Evolutionary conservation across 2,797 vertebrate species (phyloP), one percentile per base, ranked within the genome.

Genomic region (Danio jaintianensis): DNA sequence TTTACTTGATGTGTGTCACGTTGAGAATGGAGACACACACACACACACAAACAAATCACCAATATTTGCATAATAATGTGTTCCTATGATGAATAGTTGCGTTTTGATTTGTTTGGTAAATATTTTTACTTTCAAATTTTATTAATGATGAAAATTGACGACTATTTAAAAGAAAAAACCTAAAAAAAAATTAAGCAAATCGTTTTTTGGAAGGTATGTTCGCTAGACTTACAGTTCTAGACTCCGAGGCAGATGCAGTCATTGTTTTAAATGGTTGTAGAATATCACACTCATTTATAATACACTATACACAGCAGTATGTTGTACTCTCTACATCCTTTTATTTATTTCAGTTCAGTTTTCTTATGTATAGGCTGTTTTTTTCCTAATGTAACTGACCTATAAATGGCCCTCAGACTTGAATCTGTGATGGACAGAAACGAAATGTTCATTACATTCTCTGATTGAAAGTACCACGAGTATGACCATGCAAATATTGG

Each of bases 251-350:
- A 89, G 88, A 90, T 92, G 89, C 94, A 94, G 94, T 95, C 93
- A 95, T 95, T 95, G 93, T 95, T 95, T 95, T 94, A 94, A 95
- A 94, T 95, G 94, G 93, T 95, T 95, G 93, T 95, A 88, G 92
- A 80, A 88, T 88, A 81, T 91, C 84, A 89, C 85, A 15, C 58
- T 77, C 81, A 11, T 58, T 90, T 82, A 77, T 75, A 80, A 87
- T 70, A 79, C 85, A 82, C 87, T 85, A 88, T 84, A 89, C 89
- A 63, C 61, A 80, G 45, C 59, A 29, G 77, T 53, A 43, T 63
- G 47, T 62, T 61, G 48, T 52, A 8, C 38, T 52, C 5, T 7
- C 62, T 72, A 72, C 68, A 71, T 20, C 20, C 13, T 71, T 13
- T 70, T 63, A 29, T 29, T 29, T 29, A 18, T 56, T 68, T 76